phyloP scores from a whole-genome alignment of 2,113 vertebrate species.

The Elephantulus edwardii region DNA sequence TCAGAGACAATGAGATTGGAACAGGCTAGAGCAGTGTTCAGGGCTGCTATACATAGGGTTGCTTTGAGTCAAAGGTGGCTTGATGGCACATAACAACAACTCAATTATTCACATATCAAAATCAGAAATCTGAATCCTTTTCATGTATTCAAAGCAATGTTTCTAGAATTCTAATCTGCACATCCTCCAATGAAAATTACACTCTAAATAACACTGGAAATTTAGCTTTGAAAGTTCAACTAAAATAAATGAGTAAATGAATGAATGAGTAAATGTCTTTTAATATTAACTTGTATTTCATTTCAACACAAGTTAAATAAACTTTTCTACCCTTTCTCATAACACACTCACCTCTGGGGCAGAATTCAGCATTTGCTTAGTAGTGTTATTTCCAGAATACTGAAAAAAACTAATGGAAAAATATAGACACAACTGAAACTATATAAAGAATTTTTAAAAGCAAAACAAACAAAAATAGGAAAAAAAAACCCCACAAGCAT shows the following conservation, averaged over 20 bases:
- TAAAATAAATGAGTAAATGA: constrained; percentile 19
- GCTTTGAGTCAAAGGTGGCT: too few relatives aligned
- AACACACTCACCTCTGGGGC: constrained; percentile 53
- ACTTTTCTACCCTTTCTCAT: constrained; percentile 53
- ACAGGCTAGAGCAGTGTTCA: too few relatives aligned
- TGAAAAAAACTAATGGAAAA: constrained; percentile 34
- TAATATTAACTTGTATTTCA: constrained; percentile 55
- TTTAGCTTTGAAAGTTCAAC: constrained; percentile 45
- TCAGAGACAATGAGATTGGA: too few relatives aligned
- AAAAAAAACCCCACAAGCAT: constrained; percentile 32
- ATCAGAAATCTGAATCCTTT: constrained; percentile 58
- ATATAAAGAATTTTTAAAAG: background rate
- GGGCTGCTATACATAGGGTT: too few relatives aligned
- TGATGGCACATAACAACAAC: too few relatives aligned
- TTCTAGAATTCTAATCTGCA: constrained; percentile 59
- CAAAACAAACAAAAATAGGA: too few relatives aligned
- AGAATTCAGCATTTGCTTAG: constrained; percentile 61
- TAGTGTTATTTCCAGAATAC: constrained; percentile 21
- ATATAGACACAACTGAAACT: constrained; percentile 40
- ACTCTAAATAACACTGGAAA: constrained; percentile 44
- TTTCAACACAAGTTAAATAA: constrained; percentile 53
- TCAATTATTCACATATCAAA: constrained; percentile 68
- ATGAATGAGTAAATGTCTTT: constrained; percentile 15
- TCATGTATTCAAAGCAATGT: constrained; percentile 30
- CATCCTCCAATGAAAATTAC: constrained; percentile 45